These are phyloP conservation scores for Drosophila merina DNA, from an alignment of 2,888 invertebrate genomes.

Conservation along the genomic window DNA sequence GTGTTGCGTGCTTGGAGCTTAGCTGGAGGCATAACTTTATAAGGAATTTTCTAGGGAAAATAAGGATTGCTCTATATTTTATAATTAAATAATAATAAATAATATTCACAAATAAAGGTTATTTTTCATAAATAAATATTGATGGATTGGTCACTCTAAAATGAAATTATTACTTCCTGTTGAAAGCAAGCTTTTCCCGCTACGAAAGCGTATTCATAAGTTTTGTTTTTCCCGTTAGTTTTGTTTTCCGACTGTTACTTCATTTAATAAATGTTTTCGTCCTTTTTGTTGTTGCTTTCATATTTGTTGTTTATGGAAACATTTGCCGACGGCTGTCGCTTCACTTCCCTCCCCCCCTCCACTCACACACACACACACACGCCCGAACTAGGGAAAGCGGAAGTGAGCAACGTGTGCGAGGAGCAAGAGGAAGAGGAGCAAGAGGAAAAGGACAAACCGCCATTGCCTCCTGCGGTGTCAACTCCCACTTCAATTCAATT, in stretches of 20 bases:
- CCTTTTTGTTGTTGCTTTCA: constrained; percentile 41
- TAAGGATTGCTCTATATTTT: constrained; percentile 16
- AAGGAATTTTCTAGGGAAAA: not conserved
- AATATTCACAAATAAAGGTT: too few species aligned
- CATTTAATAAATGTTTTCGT: constrained; percentile 74
- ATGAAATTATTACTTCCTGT: too few species aligned
- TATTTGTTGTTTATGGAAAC: constrained; percentile 76
- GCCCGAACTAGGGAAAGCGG: constrained; percentile 32
- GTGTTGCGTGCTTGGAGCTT: constrained; percentile 34
- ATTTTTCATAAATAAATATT: too few species aligned
- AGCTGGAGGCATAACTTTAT: constrained; percentile 17
- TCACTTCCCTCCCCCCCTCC: constrained; percentile 59
- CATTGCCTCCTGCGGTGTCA: constrained; percentile 66
- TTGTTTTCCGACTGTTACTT: constrained; percentile 49
- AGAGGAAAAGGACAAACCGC: constrained; percentile 43
- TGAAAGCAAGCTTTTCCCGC: too few species aligned
- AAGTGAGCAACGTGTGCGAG: constrained; percentile 66
- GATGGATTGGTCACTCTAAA: too few species aligned
- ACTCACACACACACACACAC: constrained; percentile 22
- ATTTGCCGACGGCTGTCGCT: constrained; percentile 75
- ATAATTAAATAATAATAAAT: not conserved
- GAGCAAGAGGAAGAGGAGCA: not conserved
- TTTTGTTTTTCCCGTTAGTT: not conserved
- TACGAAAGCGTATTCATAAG: constrained; percentile 46
- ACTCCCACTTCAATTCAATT: constrained; percentile 31